Percentiles rank a stretch among this genome's conserved stretches.
Conservation (phyloP, 2,797 vertebrate genomes). For the Melanotaenia parkinsoni region DNA sequence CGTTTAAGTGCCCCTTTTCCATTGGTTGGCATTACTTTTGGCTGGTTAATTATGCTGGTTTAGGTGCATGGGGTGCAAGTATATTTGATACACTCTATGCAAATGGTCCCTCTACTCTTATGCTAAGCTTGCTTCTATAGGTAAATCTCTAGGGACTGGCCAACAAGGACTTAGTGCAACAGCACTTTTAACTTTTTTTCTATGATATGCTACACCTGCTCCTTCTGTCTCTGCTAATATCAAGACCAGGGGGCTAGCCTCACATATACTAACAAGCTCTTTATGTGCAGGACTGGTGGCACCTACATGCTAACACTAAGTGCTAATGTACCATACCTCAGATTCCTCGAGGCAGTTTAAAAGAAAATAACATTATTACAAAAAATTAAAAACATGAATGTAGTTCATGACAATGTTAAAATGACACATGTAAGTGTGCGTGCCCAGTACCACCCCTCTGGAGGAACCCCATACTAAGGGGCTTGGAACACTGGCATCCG, state of each 20-base stretch:
- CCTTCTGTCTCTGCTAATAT: constrained; percentile 59
- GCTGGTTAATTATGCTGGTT: constrained; percentile 87
- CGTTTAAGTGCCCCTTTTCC: constrained; percentile 73
- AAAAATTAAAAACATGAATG: constrained; percentile 75
- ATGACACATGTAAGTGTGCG: constrained; percentile 73
- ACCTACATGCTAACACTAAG: constrained; percentile 85
- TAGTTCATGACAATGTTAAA: constrained; percentile 71
- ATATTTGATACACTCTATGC: constrained; percentile 77
- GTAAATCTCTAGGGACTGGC: constrained; percentile 75
- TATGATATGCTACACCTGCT: constrained; percentile 79
- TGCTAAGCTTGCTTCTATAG: constrained; percentile 72
- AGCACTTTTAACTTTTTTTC: constrained; percentile 65
- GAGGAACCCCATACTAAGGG: constrained; percentile 56
- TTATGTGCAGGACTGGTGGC: constrained; percentile 73
- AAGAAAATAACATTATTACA: constrained; percentile 72
- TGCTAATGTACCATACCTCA: constrained; percentile 85
- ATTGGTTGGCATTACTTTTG: constrained; percentile 82
- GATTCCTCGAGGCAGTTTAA: constrained; percentile 75
- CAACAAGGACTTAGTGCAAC: constrained; percentile 64
- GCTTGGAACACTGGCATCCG: constrained; percentile 71
- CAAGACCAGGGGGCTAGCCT: constrained; percentile 64
- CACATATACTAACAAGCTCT: constrained; percentile 66
- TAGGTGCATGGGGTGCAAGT: constrained; percentile 81
- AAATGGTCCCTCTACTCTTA: constrained; percentile 79
- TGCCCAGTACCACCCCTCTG: constrained; percentile 61